Base-by-base conservation (phyloP, 1,140 invertebrate species). In the Eurytemora carolleeae region DNA sequence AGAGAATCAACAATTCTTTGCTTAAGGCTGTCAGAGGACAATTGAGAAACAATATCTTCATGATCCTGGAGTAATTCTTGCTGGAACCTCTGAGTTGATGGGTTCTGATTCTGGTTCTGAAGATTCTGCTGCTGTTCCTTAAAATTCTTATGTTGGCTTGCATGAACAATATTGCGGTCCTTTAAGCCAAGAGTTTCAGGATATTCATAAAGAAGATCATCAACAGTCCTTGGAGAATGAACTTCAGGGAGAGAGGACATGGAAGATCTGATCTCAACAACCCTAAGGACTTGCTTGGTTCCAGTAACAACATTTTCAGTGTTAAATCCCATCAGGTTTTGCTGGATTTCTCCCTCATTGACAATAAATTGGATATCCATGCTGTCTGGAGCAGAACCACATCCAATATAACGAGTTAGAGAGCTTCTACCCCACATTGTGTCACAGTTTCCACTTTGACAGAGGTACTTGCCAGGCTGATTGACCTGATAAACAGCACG, bases 301-400 rank as follows among this genome's bases (percentile, higher is more conserved):
- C 60, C 60, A 15, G 60, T 23, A 23, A 57, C n/a, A 25, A 62
- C 16, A 1, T 22, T 55, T 21, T 62, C 60, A 21, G 44, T 62
- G 16, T 62, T 62, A 20, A 23, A 18, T n/a, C 19, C 60, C 20
- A 58, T 21, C 2, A 53, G 53, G 52, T 53, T 55, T 21, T 62
- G 53, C 23, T 54, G n/a, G 19, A 62, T 18, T 44, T 62, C 60
- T 22, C 53, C 60, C 53, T 62, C 53, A 25, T 62, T 62, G 23
- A 62, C 23, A 25, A 62, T 62, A 20, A 53, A 18, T 54, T 57
- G 19, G 2, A 62, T 17, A 12, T 44, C 31, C 31, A 44, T 44
- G 24, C 57, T 56, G 20, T 12, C 2, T 20, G n/a, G 3, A 20
- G 60, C 21, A n/a, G 31, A 12, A 57, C 60, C 60, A 23, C 60